Percentiles rank a stretch among this genome's conserved stretches.
These are phyloP conservation scores for Leucosticte australis DNA, from an alignment of 2,113 vertebrate species.

Conservation along the genomic window DNA sequence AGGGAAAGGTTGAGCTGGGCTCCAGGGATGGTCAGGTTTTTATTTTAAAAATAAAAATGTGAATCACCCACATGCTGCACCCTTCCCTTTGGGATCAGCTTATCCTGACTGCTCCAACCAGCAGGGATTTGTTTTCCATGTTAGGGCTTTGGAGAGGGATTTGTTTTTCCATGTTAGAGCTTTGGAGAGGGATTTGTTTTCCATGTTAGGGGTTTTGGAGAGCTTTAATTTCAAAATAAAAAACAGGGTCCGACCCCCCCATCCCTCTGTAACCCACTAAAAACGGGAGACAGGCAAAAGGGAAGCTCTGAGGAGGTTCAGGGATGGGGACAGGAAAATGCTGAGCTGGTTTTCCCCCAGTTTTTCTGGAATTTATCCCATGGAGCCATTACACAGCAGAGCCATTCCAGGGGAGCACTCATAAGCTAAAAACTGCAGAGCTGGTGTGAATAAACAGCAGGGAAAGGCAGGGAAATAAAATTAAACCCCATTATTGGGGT, in stretches of 20 bases:
- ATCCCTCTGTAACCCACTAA: not conserved
- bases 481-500: accelerated
- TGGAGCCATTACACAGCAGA: accelerated
- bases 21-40: not conserved
- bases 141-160: not conserved
- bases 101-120: not conserved
- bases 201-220: accelerated
- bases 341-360: not conserved
- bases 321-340: not conserved
- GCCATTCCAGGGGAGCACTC: not conserved
- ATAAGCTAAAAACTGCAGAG: too few relatives aligned
- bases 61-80: accelerated
- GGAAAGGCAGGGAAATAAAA: not conserved
- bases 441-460: accelerated
- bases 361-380: not conserved
- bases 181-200: not conserved
- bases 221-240: not conserved
- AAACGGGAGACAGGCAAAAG: not conserved
- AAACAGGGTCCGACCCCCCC: accelerated
- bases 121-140: accelerated
- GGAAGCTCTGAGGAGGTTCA: not conserved
- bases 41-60: accelerated
- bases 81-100: not conserved
- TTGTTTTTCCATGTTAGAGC: accelerated
- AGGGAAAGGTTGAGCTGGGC: not conserved